Conservation (phyloP, 2,797 vertebrate genomes). For the Spinibarbus caldwelli region DNA sequence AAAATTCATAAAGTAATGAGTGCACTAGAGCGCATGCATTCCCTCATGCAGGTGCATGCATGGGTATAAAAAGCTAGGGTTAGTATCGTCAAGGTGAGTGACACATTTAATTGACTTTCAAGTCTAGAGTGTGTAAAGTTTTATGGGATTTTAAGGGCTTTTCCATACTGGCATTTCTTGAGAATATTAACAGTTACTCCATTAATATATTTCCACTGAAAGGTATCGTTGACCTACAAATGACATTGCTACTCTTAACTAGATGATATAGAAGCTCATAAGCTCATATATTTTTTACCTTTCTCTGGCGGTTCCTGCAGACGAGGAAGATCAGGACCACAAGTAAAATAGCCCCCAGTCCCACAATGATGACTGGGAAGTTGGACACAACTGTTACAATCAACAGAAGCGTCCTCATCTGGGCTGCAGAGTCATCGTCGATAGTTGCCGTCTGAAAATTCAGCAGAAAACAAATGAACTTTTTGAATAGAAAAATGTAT, state of each 20-base stretch:
- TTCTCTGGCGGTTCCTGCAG: conserved; percentile 82
- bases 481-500: background rate
- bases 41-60: conserved; percentile 35
- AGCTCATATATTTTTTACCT: conserved; percentile 68
- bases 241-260: background rate
- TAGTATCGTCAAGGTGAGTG: background rate
- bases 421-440: conserved; percentile 77
- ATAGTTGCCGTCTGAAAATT: conserved; percentile 77
- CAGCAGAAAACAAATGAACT: background rate
- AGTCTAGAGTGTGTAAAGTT: background rate
- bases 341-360: conserved; percentile 79
- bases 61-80: background rate
- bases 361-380: conserved; percentile 81
- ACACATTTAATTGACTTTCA: background rate
- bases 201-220: background rate
- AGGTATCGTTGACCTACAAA: background rate
- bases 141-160: background rate
- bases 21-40: conserved; percentile 52
- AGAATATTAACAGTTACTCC: background rate
- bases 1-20: conserved; percentile 35
- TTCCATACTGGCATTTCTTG: background rate
- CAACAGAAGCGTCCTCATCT: conserved; percentile 79
- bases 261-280: background rate
- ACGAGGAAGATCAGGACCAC: conserved; percentile 78
- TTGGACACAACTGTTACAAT: conserved; percentile 79